Evolutionary conservation across 2,113 vertebrate genomes (phyloP), one percentile per base, ranked within the genome.

Genomic region (Prinia subflava): DNA sequence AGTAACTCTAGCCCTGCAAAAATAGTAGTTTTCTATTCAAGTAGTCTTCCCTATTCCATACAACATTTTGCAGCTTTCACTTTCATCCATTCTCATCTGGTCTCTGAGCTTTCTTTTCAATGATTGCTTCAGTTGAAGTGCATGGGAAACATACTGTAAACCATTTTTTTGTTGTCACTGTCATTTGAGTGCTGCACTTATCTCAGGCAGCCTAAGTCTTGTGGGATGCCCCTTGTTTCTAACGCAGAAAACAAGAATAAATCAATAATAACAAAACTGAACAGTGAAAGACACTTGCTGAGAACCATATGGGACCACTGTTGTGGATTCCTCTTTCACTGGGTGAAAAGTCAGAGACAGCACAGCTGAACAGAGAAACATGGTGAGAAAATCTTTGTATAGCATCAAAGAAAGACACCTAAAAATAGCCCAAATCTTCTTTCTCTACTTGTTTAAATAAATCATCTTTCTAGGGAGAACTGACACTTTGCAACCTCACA

Each of bases 361-460:
- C 53, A 53, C 7, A 89, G 70, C 67, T 83, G 53, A 77, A 65
- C 35, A 57, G 28, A 70, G 79, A 84, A 90, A 95, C 44, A 83
- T 0, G 4, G 65, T 63, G 81, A 92, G 62, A 39, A 90, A 83
- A 83, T 87, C 74, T 87, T 89, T 59, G n/a, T 80, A 80, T 30
- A 73, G 17, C 75, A 59, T 83, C 70, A 83, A 18, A 90, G 75
- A 94, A 87, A 93, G 85, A 74, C 71, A 59, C 59, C 90, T 96
- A 95, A 96, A 94, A 86, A 92, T 88, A 95, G 63, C 28, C 30
- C 60, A 92, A 95, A 87, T 83, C 49, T 70, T 67, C 35, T 90
- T 94, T 94, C 67, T 90, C 20, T 62, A n/a, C 39, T 88, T 80
- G 85, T 79, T 94, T 84, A 92, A 90, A 92, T 94, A 88, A 95